These are phyloP conservation scores for Plebejus anna DNA, from an alignment of 2,888 invertebrate genomes.

Conservation along the genomic window DNA sequence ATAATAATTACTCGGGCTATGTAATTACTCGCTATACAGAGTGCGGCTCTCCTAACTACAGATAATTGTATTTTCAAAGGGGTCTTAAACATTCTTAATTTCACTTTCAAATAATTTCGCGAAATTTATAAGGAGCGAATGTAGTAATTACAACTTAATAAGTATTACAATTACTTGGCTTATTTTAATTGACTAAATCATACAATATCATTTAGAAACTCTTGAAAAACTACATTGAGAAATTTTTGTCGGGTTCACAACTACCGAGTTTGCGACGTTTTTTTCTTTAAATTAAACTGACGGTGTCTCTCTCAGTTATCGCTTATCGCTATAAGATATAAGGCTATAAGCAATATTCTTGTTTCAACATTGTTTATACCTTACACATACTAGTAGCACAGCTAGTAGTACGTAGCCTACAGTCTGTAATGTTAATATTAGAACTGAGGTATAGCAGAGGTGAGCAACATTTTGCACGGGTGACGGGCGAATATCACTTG, in stretches of 20 bases:
- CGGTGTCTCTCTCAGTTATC: no score
- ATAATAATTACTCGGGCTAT: slow-evolving; percentile 69
- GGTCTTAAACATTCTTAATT: slow-evolving; percentile 59
- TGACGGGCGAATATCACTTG: slow-evolving; percentile 12
- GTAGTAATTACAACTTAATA: not conserved
- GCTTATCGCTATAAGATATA: no score
- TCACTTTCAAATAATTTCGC: slow-evolving; percentile 44
- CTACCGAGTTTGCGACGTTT: no score
- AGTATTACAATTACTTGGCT: not conserved
- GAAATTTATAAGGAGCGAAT: slow-evolving; percentile 44
- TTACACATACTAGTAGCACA: no score
- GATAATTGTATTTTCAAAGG: slow-evolving; percentile 71
- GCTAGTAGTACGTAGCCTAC: no score
- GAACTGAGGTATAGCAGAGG: not conserved
- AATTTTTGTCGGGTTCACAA: no score
- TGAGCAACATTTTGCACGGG: not conserved
- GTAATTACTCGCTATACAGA: slow-evolving; percentile 66
- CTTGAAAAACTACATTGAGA: not conserved
- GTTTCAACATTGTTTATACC: no score
- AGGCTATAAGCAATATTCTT: no score
- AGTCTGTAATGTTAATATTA: not conserved
- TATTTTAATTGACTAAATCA: not conserved
- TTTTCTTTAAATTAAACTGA: no score
- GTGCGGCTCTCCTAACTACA: slow-evolving; percentile 54
- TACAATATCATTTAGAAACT: not conserved